Conservation (phyloP, 1,140 invertebrate species). For the Pteromalus puparum region DNA sequence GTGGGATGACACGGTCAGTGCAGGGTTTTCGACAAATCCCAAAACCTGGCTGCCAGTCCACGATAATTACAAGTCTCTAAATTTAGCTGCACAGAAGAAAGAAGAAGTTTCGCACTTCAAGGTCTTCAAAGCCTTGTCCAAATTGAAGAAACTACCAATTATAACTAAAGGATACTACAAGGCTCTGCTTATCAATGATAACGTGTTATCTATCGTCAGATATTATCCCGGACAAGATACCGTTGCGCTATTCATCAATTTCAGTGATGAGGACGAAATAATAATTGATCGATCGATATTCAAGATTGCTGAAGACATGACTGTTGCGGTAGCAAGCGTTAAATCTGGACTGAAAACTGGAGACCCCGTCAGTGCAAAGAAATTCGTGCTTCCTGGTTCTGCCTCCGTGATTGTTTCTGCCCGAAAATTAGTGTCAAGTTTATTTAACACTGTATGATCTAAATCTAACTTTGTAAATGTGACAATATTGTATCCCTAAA, state of each 20-base stretch:
- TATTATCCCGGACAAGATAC: neutral
- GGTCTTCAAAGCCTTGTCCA: constrained; percentile 74
- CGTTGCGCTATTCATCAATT: constrained; percentile 20
- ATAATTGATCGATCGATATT: constrained; percentile 53
- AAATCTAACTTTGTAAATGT: neutral
- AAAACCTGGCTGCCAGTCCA: constrained; percentile 83
- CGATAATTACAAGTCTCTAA: constrained; percentile 74
- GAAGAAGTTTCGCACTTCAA: constrained; percentile 66
- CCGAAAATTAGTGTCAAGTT: neutral
- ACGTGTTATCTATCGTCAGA: constrained; percentile 20
- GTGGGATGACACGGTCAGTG: constrained; percentile 78
- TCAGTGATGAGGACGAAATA: constrained; percentile 20
- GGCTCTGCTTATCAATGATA: constrained; percentile 61
- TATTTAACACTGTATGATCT: neutral
- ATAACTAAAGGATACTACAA: constrained; percentile 68
- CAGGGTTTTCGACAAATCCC: constrained; percentile 79
- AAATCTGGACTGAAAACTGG: constrained; percentile 47
- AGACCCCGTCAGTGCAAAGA: constrained; percentile 36
- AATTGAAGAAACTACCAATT: constrained; percentile 64
- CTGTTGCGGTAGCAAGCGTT: constrained; percentile 53
- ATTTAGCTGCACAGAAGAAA: constrained; percentile 72
- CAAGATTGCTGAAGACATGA: constrained; percentile 54
- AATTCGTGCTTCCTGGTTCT: constrained; percentile 50
- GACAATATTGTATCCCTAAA: neutral
- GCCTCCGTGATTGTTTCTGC: constrained; percentile 54